A percentile compares a stretch with the other conserved stretches of the same genome.
Conservation (phyloP, 1,140 invertebrate species). For the Anoplolepis gracilipes region DNA sequence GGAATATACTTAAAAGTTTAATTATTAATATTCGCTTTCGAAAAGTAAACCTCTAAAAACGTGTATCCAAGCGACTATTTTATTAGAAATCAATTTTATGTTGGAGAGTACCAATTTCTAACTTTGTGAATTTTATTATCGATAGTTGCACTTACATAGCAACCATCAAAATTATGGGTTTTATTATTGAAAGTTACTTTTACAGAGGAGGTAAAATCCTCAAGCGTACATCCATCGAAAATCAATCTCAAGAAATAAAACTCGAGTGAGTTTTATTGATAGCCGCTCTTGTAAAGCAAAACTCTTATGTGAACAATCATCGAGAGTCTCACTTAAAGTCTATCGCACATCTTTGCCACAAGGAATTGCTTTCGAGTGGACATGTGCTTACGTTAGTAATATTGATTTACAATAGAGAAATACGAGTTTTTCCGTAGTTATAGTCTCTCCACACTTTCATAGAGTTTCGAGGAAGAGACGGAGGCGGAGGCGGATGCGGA, state of each 20-base stretch:
- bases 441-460: slow-evolving; percentile 5
- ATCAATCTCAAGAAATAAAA: slow-evolving; percentile 35
- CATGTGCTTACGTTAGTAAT: slow-evolving; percentile 57
- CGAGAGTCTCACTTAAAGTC: slow-evolving; percentile 26
- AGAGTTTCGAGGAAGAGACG: not conserved
- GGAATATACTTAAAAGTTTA: not conserved
- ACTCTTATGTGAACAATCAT: slow-evolving; percentile 27
- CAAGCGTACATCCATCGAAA: slow-evolving; percentile 5
- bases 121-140: slow-evolving; percentile 25
- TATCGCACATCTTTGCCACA: not conserved
- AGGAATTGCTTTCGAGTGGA: not conserved
- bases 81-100: not conserved
- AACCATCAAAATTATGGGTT: slow-evolving; percentile 18
- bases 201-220: not conserved
- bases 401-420: slow-evolving; percentile 54
- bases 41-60: not conserved
- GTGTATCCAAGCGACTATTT: too few relatives aligned
- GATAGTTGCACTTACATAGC: not conserved
- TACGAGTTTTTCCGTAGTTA: slow-evolving; percentile 28
- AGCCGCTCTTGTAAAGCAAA: not conserved
- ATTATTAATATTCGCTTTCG: not conserved
- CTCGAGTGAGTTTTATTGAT: slow-evolving; percentile 3
- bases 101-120: not conserved
- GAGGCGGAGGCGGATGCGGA: too few relatives aligned
- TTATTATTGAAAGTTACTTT: slow-evolving; percentile 48